These are phyloP conservation scores for Sericinus montela DNA, from an alignment of 2,888 invertebrate species.

Conservation along the genomic window DNA sequence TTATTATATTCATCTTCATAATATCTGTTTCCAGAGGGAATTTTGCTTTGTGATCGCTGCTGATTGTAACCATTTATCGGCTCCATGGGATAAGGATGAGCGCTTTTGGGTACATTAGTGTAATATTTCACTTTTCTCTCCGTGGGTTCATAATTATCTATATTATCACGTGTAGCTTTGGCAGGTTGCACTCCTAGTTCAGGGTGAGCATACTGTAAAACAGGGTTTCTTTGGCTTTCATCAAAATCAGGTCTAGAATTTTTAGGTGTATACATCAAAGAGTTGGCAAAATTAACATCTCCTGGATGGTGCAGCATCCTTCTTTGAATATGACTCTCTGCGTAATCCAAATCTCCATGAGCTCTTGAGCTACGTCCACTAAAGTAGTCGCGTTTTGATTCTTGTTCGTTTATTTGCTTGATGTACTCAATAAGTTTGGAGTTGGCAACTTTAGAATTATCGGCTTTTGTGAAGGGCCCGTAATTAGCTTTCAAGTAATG, in stretches of 20 bases:
- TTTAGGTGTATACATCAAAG: slow-evolving; percentile 81
- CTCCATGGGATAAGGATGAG: slow-evolving; percentile 79
- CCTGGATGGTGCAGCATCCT: slow-evolving; percentile 85
- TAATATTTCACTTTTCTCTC: slow-evolving; percentile 73
- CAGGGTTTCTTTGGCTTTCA: slow-evolving; percentile 85
- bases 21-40: slow-evolving; percentile 59
- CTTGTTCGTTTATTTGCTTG: slow-evolving; percentile 83
- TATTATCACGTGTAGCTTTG: slow-evolving; percentile 72
- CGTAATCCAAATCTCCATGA: slow-evolving; percentile 65
- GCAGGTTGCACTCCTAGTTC: slow-evolving; percentile 89
- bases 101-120: slow-evolving; percentile 74
- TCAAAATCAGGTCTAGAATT: slow-evolving; percentile 82
- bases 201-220: slow-evolving; percentile 89
- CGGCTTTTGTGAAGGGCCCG: slow-evolving; percentile 82
- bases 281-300: slow-evolving; percentile 82
- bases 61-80: slow-evolving; percentile 63
- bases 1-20: slow-evolving; percentile 75
- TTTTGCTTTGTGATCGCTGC: slow-evolving; percentile 64
- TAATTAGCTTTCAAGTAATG: slow-evolving; percentile 68
- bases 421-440: slow-evolving; percentile 82
- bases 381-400: slow-evolving; percentile 80
- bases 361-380: slow-evolving; percentile 72
- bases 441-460: slow-evolving; percentile 79
- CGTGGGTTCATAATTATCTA: slow-evolving; percentile 49
- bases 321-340: slow-evolving; percentile 82